Evolutionary conservation across 2,797 vertebrate species (phyloP), one percentile per base, ranked within the genome.

Genomic region (Scolopax rusticola): DNA sequence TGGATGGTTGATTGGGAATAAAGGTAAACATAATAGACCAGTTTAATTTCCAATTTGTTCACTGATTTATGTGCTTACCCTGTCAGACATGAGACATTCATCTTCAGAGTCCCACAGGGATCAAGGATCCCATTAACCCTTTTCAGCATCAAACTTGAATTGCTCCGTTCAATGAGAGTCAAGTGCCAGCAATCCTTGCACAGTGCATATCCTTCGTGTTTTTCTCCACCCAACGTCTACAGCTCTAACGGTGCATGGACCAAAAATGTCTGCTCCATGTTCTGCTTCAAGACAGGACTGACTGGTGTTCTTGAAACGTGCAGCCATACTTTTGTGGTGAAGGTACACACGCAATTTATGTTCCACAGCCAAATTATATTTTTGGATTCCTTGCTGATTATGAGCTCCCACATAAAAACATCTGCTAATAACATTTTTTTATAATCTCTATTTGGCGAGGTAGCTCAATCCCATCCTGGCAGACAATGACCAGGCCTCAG

Each of bases 401-500:
- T 51, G 69, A 88, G 47, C 57, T 91, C 73, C 90, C 77, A 63
- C 77, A 84, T 90, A 65, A 84, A 94, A 90, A 88, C 92, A 97
- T 94, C 93, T 96, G 95, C 70, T 91, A 97, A 82, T 88, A 95
- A 86, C 80, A 91, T 84, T 81, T 91, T 91, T 92, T 93, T 71
- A 78, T 89, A 84, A 91, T 93, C 85, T 91, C 77, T 28, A 32
- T 93, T 97, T 89, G 80, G 90, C 9, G 0, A 86, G 32, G 84
- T 90, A 95, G 91, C 70, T 83, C 48, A 86, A 89, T 84, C 83
- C 73, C 70, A 90, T 88, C 73, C 85, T 95, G 95, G 88, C 90
- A 97, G 87, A 93, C 70, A 84, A 76, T 64, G 89, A 85, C 68
- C 69, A 89, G 79, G 84, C 80, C 76, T 87, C 79, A 71, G 76